Base-by-base conservation (phyloP, 2,113 vertebrate genomes). In the Epinephelus lanceolatus region DNA sequence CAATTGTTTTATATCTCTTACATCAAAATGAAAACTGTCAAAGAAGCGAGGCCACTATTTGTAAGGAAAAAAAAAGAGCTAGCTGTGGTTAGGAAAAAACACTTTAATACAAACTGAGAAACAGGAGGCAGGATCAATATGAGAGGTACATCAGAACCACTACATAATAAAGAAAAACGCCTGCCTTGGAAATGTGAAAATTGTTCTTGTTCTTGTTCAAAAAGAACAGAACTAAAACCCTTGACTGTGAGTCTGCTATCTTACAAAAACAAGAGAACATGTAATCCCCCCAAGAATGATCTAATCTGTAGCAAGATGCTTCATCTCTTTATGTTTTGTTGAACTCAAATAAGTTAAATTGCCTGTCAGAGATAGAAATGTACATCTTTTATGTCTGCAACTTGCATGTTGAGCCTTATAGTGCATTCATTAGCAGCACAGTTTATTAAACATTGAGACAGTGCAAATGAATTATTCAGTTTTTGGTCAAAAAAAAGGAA, bases 101-200 rank as follows among this genome's bases (percentile, higher is more conserved):
- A 69, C 2, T 27, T 21, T 2, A 47, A 65, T 47, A n/a, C 3
- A 73, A 56, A 62, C 19, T 65, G 14, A 57, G 49, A 69, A 45
- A 33, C 25, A 81, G 49, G 37, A 66, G 42, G 42, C 17, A 73
- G 21, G 27, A 76, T 78, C 42, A 47, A 84, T 18, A 57, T 15
- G 30, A 15, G 33, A 27, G 47, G 17, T 30, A 40, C 17, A 27
- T 37, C 55, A 63, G 18, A 78, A 40, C 21, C 47, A 13, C 30
- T 40, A 2, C 37, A 71, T 19, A 62, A 74, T 37, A 63, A 51
- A 53, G 15, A 17, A 42, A 37, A 53, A 53, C 4, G 8, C 21
- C 13, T 40, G 59, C 13, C 56, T 61, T 47, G 14, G 25, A 45
- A 59, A 52, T 3, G 1, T 2, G 27, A 73, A 59, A 27, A 30